These are phyloP conservation scores for Pollenia griseotomentosa DNA, from an alignment of 2,888 invertebrate species.

Conservation along the genomic window DNA sequence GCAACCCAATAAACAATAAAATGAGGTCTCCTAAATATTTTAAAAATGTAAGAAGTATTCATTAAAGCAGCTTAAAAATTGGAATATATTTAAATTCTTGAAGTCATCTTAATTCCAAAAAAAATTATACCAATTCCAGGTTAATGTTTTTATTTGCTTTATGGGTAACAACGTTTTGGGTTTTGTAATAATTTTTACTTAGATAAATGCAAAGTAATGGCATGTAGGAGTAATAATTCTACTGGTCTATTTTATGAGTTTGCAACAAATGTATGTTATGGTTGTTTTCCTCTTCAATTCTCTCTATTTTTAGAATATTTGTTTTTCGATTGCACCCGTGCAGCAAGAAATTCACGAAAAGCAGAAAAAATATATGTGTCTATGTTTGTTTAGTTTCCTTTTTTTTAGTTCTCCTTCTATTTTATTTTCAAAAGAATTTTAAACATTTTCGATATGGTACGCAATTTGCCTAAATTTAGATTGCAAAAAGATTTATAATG, in stretches of 20 bases:
- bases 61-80: not conserved
- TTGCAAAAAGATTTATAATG: constrained; percentile 16
- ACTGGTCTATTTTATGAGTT: constrained; percentile 21
- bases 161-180: not conserved
- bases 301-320: not conserved
- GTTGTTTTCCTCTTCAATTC: not conserved
- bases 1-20: not conserved
- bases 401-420: not conserved
- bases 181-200: constrained; percentile 36
- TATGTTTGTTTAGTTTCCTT: not conserved
- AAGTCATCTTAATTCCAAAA: no score
- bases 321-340: not conserved
- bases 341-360: not conserved
- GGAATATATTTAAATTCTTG: no score
- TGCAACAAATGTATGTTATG: constrained; percentile 9
- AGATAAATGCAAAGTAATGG: constrained; percentile 29
- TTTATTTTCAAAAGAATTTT: not conserved
- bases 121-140: no score
- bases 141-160: not conserved
- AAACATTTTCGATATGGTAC: not conserved
- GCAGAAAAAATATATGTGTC: not conserved
- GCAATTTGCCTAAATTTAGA: constrained; percentile 33
- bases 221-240: constrained; percentile 30
- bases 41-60: not conserved
- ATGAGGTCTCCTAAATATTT: not conserved